Base-by-base conservation (phyloP, 2,888 invertebrate species). In the Trachelus tabidus region DNA sequence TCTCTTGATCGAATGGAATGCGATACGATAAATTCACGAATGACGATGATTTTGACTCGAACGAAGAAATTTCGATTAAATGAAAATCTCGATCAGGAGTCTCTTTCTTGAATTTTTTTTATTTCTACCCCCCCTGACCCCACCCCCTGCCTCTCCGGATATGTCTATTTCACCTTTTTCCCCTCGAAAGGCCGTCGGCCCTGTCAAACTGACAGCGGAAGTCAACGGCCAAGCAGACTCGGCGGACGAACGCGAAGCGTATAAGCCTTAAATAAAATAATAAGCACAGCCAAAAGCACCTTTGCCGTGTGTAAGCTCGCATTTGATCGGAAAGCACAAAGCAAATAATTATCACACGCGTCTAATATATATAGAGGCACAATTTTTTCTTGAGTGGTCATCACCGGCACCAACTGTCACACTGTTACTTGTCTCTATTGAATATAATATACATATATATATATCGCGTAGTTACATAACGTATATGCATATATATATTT, bases 251-350 rank as follows among this genome's bases (percentile, higher is more conserved):
- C 1, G 56, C 56, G 23, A 56, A 9, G 15, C 15, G 6, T 23
- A 15, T 23, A 40, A 40, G 56, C 56, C 4, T 56, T 9, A 56
- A 56, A 23, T 56, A 56, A 56, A 75, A 75, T 76, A 79, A 77
- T 76, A 83, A 85, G 86, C 86, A 87, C 86, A 82, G 85, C 87
- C 88, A 86, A 89, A 89, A 90, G 90, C 90, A 90, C 90, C 85
- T 87, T 30, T 33, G 23, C 56, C 56, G 56, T 23, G 9, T 56
- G 56, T 56, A 56, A 56, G 56, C 56, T 56, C 56, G 56, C 56
- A 56, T 23, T 23, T 56, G 23, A 56, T 56, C 56, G 56, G 56
- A 56, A 56, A 56, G 56, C 56, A 56, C 56, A 23, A 56, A 56
- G 40, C 40, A 56, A 2, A 56, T 56, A 23, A 56, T 23, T 23